Evolutionary conservation across 2,797 vertebrate genomes (phyloP), one percentile per base, ranked within the genome.

Genomic region (Eupleurogrammus muticus): DNA sequence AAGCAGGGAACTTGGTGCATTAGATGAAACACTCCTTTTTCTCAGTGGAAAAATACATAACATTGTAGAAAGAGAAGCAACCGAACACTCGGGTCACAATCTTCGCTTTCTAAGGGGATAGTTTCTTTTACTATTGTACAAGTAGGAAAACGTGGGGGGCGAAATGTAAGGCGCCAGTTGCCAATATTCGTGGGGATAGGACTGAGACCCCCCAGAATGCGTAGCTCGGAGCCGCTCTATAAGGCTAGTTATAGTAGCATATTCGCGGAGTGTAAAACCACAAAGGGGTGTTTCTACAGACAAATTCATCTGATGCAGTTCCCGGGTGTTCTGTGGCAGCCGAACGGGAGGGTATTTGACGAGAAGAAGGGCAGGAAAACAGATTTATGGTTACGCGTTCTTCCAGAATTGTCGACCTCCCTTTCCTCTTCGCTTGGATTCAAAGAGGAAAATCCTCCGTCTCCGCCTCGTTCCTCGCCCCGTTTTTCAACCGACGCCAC

Each of bases 361-460:
- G 28, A 5, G 13, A 1, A 2, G 21, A 19, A 36, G 47, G 12
- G 17, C 36, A 17, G 34, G 35, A 48, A 47, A 75, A 51, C 23
- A 4, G 51, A 51, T 56, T 9, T 50, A 56, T 34, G 47, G 40
- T 20, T 44, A 5, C 40, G 68, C 58, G 32, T 72, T 81, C 65
- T 17, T 48, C 16, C 40, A 46, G 65, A 73, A 80, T 51, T 73
- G 63, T 69, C 80, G 73, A 70, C 49, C 71, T 80, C 64, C 65
- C n/a, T n/a, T 82, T 82, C 70, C 74, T 66, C 36, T n/a, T 42
- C 47, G 46, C 73, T n/a, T 61, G 67, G 56, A 74, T 60, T 28
- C 50, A 24, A 28, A 71, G 24, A 55, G 72, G 70, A 70, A 68
- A 76, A 79, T 11, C 70, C 67, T 20, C 53, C 57, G 12, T 21